phyloP scores from a whole-genome alignment of 2,113 vertebrate genomes.

The Sorex araneus region DNA sequence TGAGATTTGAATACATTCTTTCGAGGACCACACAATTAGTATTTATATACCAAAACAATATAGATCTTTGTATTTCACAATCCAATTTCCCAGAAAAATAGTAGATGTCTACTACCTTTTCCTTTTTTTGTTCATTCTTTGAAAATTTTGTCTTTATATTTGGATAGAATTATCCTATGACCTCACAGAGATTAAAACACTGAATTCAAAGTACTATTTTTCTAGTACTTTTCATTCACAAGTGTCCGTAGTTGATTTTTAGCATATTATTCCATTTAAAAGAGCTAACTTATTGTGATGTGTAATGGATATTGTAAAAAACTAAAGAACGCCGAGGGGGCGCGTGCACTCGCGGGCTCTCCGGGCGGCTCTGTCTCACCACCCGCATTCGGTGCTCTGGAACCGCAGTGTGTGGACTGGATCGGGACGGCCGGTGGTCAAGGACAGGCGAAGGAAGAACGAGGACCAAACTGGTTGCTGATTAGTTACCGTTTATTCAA shows the following conservation, averaged over 20 bases:
- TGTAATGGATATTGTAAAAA: too few species aligned
- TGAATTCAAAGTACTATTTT: neutral
- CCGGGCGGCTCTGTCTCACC: too few species aligned
- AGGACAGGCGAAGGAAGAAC: too few species aligned
- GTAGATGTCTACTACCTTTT: neutral
- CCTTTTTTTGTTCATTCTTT: neutral
- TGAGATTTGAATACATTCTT: conserved; percentile 1
- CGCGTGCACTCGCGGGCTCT: too few species aligned
- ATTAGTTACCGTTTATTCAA: too few species aligned
- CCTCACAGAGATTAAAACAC: neutral
- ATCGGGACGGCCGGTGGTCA: too few species aligned
- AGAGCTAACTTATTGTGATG: neutral
- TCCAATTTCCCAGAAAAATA: neutral
- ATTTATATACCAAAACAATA: neutral
- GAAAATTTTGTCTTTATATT: neutral
- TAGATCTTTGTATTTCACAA: neutral
- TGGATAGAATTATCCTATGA: neutral
- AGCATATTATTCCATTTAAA: neutral
- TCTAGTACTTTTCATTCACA: conserved; percentile 37
- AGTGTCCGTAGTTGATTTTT: neutral
- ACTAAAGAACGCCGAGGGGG: too few species aligned
- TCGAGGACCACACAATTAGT: neutral
- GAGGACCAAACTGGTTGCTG: too few species aligned
- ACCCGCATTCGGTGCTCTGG: too few species aligned
- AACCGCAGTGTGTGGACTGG: too few species aligned